These are phyloP conservation scores for Crossaster papposus DNA, from an alignment of 53 echinoderm and acorn worm genomes.

Conservation along the genomic window DNA sequence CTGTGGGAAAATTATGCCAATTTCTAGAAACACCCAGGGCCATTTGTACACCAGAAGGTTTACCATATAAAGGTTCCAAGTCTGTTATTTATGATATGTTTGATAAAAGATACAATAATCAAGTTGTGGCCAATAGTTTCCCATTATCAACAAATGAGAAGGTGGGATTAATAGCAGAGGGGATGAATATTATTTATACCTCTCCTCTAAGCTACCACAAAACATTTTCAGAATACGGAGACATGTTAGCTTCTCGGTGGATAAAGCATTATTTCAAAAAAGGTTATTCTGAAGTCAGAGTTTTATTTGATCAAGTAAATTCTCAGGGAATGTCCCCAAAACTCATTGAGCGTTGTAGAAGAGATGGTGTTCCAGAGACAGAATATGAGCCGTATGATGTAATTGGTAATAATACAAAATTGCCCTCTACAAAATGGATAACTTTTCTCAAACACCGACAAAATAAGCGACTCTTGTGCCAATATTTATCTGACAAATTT, in stretches of 20 bases:
- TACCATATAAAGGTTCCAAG: conserved; percentile 57
- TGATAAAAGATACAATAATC: conserved; percentile 18
- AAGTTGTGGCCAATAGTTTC: neutral
- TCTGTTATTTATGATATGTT: conserved; percentile 47
- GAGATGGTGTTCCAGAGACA: neutral
- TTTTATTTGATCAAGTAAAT: conserved; percentile 51
- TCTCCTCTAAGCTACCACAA: conserved; percentile 28
- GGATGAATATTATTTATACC: conserved; percentile 62
- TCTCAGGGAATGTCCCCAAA: conserved; percentile 46
- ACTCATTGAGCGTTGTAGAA: conserved; percentile 26
- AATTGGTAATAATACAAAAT: neutral
- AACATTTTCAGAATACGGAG: conserved; percentile 44
- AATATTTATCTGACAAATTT: conserved; percentile 49
- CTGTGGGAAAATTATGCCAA: neutral
- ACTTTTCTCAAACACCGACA: conserved; percentile 46
- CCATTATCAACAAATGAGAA: neutral
- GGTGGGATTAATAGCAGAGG: conserved; percentile 39
- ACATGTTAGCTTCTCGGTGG: conserved; percentile 45
- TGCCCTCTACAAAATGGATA: conserved; percentile 20
- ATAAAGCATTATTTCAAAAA: conserved; percentile 13
- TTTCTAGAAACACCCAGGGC: conserved; percentile 52
- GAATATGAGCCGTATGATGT: conserved; percentile 11
- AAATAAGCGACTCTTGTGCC: conserved; percentile 48
- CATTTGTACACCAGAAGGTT: conserved; percentile 14
- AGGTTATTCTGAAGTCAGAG: conserved; percentile 21